Conservation (phyloP, 2,113 vertebrate species). For the Equus quagga region DNA sequence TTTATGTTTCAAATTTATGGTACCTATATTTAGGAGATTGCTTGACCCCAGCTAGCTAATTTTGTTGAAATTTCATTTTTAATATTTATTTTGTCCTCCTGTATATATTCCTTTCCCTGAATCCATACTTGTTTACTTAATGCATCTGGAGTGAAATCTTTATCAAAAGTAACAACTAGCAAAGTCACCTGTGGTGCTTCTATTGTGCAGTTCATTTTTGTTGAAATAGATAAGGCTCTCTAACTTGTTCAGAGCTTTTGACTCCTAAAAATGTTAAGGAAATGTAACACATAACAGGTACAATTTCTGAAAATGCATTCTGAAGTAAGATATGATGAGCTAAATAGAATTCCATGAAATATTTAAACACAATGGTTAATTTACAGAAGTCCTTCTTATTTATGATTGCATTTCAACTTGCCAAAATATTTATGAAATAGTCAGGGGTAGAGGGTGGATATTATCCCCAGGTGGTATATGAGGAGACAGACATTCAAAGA, state of each 20-base stretch:
- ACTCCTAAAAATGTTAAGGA: background rate
- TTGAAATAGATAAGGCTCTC: background rate
- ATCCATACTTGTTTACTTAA: background rate
- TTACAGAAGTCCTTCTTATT: background rate
- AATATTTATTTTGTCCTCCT: background rate
- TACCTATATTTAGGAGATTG: background rate
- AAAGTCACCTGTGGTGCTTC: background rate
- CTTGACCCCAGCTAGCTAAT: background rate
- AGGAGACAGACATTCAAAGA: background rate
- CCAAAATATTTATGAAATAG: background rate
- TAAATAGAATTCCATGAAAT: conserved; percentile 4
- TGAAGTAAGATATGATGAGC: background rate
- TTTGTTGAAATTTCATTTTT: background rate
- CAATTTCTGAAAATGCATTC: background rate
- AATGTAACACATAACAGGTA: background rate
- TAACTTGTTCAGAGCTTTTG: background rate
- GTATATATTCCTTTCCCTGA: background rate
- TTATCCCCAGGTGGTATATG: background rate
- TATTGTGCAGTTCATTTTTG: background rate
- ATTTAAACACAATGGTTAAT: background rate
- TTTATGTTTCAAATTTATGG: background rate
- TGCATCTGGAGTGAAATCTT: background rate
- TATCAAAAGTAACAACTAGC: background rate
- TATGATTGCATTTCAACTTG: background rate
- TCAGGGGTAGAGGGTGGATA: background rate